Percentiles rank a stretch among this genome's conserved stretches.
Conservation (phyloP, 2,113 vertebrate genomes). For the Monopterus albus region DNA sequence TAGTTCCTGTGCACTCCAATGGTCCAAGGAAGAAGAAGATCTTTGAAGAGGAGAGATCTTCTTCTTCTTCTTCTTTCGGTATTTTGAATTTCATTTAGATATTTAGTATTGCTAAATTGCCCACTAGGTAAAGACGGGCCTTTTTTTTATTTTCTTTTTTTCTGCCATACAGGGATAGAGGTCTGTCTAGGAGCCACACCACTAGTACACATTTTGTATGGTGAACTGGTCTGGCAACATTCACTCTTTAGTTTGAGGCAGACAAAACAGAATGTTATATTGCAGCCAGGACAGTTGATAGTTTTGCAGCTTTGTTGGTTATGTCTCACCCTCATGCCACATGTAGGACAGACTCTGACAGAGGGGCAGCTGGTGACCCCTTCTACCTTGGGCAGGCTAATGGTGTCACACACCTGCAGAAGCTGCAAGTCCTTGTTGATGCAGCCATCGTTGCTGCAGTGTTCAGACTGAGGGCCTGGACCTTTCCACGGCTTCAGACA, state of each 20-base stretch:
- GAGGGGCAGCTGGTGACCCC: slow-evolving; percentile 61
- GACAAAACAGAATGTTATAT: slow-evolving; percentile 75
- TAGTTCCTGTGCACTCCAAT: no score
- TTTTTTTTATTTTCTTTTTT: no score
- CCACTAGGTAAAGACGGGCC: no score
- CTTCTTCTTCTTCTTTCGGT: no score
- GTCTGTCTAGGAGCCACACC: slow-evolving; percentile 73
- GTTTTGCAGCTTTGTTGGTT: slow-evolving; percentile 75
- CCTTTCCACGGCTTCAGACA: slow-evolving; percentile 73
- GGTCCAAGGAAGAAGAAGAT: no score
- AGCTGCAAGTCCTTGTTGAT: slow-evolving; percentile 44
- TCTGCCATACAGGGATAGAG: slow-evolving; percentile 62
- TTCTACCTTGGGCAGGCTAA: not conserved
- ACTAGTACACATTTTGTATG: no score
- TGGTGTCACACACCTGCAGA: slow-evolving; percentile 20
- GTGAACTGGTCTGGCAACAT: slow-evolving; percentile 37
- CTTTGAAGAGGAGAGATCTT: no score
- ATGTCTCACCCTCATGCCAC: slow-evolving; percentile 75
- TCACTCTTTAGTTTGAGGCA: slow-evolving; percentile 76
- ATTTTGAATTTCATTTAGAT: no score
- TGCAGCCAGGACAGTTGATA: slow-evolving; percentile 74
- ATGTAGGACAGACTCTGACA: slow-evolving; percentile 75
- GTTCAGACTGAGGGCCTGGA: not conserved
- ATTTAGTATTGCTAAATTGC: no score
- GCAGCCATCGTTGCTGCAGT: slow-evolving; percentile 68